Base-by-base conservation (phyloP, 2,113 vertebrate genomes). In the Acanthisitta chloris region DNA sequence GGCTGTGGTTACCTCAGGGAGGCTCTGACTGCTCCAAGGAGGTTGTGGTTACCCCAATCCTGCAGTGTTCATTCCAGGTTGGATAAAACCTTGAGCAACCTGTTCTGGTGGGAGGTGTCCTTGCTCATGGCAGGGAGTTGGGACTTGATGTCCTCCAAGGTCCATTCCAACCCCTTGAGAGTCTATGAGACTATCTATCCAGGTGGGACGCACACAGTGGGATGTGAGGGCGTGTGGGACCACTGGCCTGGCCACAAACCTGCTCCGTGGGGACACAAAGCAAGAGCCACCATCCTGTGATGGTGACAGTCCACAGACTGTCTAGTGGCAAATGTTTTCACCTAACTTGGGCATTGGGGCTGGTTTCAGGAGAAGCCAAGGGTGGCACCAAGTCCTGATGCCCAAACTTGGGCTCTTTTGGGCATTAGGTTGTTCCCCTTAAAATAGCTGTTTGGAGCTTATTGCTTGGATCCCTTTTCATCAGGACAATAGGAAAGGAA, bases 321-420 rank as follows among this genome's bases (percentile, higher is more conserved):
- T 29, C n/a, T n/a, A n/a, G n/a, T 23, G 84, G 88, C 38, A 43
- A 86, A 93, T 91, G 88, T 26, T 94, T 93, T 91, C 17, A 0
- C 91, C 91, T 95, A 88, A 95, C 72, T 93, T 95, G 94, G 94
- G 25, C 91, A 91, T 85, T 48, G 80, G 70, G 80, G 65, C 73
- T 8, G 1, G 38, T 12, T 21, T 31, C 74, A 52, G 84, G 54
- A 59, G 83, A 71, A 77, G 91, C 74, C 34, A 31, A 81, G 74
- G 2, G 3, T n/a, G 31, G 29, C 0, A 42, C 34, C 8, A 10
- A 16, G 4, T 29, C 8, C 5, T 1, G 29, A 17, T 40, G 91
- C 87, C 87, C 88, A 85, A 86, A 62, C 3, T 3, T 33, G 65
- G 83, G 34, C 54, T 64, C 81, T 81, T 93, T 88, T 94, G 59